A percentile compares a stretch with the other conserved stretches of the same genome.
Conservation (phyloP, 2,888 invertebrate species). For the Muschampia plurimacula region DNA sequence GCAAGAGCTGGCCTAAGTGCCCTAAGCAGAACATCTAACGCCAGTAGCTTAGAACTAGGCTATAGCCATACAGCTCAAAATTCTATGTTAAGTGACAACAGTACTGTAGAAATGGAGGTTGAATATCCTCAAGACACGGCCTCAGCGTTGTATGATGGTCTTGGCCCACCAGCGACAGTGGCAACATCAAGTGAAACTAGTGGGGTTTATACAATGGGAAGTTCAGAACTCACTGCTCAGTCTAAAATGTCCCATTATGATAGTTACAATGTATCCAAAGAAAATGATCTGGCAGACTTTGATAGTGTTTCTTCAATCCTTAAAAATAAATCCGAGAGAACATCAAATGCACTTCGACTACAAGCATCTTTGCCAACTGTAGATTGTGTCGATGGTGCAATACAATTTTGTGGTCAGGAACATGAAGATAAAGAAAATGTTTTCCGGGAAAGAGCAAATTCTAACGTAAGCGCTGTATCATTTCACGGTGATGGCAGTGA, state of each 20-base stretch:
- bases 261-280: slow-evolving; percentile 83
- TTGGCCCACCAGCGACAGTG: slow-evolving; percentile 84
- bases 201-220: slow-evolving; percentile 93
- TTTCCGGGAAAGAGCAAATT: slow-evolving; percentile 90
- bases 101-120: slow-evolving; percentile 88
- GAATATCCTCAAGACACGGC: slow-evolving; percentile 86
- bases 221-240: slow-evolving; percentile 86
- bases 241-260: slow-evolving; percentile 87
- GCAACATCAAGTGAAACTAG: slow-evolving; percentile 93
- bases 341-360: slow-evolving; percentile 57
- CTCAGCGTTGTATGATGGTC: slow-evolving; percentile 85
- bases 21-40: slow-evolving; percentile 89
- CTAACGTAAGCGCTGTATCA: slow-evolving; percentile 92
- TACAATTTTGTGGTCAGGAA: slow-evolving; percentile 68
- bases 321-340: slow-evolving; percentile 81
- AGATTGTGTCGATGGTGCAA: slow-evolving; percentile 83
- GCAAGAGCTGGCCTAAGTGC: too few species aligned
- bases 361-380: slow-evolving; percentile 61
- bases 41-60: slow-evolving; percentile 93
- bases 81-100: slow-evolving; percentile 91
- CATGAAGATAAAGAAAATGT: slow-evolving; percentile 74
- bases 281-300: slow-evolving; percentile 80
- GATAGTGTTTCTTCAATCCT: slow-evolving; percentile 81
- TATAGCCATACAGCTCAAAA: slow-evolving; percentile 95
- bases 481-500: slow-evolving; percentile 96